phyloP scores from a whole-genome alignment of 1,140 invertebrate species.

The Doryteuthis pealeii region DNA sequence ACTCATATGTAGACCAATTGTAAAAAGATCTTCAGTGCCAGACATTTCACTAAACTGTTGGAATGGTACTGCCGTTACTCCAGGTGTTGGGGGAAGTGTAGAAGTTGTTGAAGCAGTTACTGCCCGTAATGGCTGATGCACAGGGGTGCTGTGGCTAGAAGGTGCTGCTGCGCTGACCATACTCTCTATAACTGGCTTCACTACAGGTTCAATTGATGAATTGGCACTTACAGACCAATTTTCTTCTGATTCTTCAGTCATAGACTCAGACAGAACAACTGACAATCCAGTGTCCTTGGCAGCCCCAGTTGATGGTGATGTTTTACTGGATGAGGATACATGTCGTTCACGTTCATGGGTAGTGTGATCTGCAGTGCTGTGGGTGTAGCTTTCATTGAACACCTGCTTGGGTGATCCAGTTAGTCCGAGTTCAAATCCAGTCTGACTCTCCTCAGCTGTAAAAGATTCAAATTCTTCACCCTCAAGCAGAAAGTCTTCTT shows the following conservation, averaged over 20 bases:
- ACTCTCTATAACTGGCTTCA: background rate
- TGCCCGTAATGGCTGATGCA: conserved; percentile 34
- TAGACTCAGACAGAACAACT: background rate
- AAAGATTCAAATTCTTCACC: conserved; percentile 53
- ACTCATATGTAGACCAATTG: conserved; percentile 48
- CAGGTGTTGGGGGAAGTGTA: conserved; percentile 10
- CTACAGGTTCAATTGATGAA: background rate
- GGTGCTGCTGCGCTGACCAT: background rate
- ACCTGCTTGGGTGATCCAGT: conserved; percentile 1
- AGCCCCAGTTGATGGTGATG: background rate
- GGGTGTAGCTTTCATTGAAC: background rate
- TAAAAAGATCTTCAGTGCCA: conserved; percentile 47
- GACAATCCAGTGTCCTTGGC: background rate
- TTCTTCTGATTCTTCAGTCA: background rate
- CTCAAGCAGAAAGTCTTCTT: conserved; percentile 28
- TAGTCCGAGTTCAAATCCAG: background rate
- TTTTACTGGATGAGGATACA: conserved; percentile 4
- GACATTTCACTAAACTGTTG: conserved; percentile 25
- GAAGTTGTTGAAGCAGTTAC: conserved; percentile 22
- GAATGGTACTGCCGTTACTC: conserved; percentile 20
- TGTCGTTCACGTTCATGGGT: conserved; percentile 6
- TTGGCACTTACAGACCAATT: background rate
- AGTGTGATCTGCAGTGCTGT: background rate
- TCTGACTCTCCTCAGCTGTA: conserved; percentile 35
- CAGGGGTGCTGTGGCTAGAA: conserved; percentile 31